These are phyloP conservation scores for Athalia rosae DNA, from an alignment of 2,888 invertebrate species.

Conservation along the genomic window DNA sequence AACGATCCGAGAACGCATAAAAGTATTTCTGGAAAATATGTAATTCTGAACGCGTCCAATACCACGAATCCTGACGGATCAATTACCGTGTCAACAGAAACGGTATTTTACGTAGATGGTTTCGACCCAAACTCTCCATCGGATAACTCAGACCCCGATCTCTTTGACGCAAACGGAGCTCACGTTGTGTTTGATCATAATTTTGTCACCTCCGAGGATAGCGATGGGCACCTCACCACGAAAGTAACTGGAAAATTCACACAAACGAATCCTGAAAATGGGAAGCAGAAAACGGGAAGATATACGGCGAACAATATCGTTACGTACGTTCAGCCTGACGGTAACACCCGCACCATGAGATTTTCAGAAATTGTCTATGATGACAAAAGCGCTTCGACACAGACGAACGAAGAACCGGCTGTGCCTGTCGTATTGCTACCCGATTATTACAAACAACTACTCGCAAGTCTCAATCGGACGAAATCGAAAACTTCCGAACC, in stretches of 20 bases:
- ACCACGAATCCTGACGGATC: constrained; percentile 21
- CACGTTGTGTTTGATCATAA: constrained; percentile 16
- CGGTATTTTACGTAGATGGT: constrained; percentile 24
- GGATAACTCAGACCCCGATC: neutral
- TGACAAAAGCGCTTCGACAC: no score
- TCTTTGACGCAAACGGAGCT: constrained; percentile 13
- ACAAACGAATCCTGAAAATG: constrained; percentile 14
- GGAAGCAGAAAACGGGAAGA: neutral
- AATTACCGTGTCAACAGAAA: neutral
- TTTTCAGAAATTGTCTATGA: no score
- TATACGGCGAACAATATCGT: neutral
- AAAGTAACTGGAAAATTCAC: constrained; percentile 10
- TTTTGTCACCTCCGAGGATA: neutral
- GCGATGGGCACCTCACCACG: neutral
- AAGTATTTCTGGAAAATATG: constrained; percentile 27
- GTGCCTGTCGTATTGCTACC: no score
- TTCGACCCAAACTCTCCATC: neutral
- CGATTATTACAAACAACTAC: no score
- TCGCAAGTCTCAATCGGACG: no score
- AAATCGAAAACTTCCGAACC: neutral
- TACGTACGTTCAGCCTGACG: neutral
- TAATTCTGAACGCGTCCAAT: neutral
- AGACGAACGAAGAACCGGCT: no score
- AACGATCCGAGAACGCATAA: constrained; percentile 26
- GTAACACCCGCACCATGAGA: neutral